Conservation (phyloP, 2,797 vertebrate species). For the Nannoperca obscura region DNA sequence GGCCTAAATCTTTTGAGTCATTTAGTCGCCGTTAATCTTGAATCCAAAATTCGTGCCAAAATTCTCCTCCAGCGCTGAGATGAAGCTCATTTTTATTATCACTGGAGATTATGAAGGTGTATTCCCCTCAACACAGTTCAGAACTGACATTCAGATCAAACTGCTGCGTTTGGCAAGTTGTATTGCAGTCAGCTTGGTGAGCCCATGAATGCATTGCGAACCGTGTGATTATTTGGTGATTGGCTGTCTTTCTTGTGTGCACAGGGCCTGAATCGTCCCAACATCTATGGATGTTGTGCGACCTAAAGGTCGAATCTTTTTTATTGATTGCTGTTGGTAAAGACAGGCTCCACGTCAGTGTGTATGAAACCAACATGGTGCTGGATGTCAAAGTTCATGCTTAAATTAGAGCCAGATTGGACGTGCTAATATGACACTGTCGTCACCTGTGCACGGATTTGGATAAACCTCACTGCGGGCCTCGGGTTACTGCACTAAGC, state of each 20-base stretch:
- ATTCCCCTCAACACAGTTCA: background rate
- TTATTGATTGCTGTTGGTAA: background rate
- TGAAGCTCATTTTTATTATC: background rate
- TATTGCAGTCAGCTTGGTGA: background rate
- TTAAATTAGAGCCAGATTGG: slow-evolving; percentile 76
- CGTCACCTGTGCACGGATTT: slow-evolving; percentile 65
- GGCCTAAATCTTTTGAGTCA: background rate
- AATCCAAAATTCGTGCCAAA: background rate
- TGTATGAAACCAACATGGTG: slow-evolving; percentile 16
- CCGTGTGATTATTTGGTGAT: background rate
- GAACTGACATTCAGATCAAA: slow-evolving; percentile 15
- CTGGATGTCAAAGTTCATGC: slow-evolving; percentile 56
- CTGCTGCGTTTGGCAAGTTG: no score
- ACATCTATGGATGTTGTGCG: background rate
- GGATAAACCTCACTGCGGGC: slow-evolving; percentile 63
- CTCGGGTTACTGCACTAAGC: slow-evolving; percentile 74
- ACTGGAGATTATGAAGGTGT: background rate
- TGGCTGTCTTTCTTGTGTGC: background rate
- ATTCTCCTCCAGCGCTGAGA: background rate
- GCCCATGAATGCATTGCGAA: background rate
- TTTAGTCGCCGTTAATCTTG: background rate
- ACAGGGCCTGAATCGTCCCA: background rate
- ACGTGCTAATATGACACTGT: slow-evolving; percentile 65
- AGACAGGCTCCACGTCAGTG: background rate
- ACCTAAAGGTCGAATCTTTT: background rate